phyloP scores from a whole-genome alignment of 2,113 vertebrate species.

The Labeo rohita region DNA sequence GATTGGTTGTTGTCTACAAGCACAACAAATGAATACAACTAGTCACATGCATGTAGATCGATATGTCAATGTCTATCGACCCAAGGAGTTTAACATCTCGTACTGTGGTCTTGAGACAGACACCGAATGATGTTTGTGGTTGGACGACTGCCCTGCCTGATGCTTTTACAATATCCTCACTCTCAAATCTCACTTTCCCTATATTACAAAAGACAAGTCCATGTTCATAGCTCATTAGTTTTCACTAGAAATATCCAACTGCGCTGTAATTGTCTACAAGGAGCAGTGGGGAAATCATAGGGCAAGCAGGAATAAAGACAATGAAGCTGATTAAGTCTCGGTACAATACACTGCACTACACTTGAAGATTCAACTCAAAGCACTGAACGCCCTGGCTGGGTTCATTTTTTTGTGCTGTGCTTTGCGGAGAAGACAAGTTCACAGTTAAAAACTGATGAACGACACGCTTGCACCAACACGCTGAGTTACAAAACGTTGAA shows the following conservation, averaged over 20 bases:
- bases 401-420: not conserved
- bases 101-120: not conserved
- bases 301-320: not conserved
- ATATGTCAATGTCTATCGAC: slow-evolving; percentile 38
- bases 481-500: slow-evolving; percentile 65
- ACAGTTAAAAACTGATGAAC: not conserved
- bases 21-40: not conserved
- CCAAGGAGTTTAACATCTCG: not conserved
- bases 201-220: slow-evolving; percentile 47
- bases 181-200: not conserved
- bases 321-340: not conserved
- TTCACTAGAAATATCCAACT: slow-evolving; percentile 60
- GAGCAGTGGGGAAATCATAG: slow-evolving; percentile 19
- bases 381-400: not conserved
- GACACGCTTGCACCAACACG: slow-evolving; percentile 59
- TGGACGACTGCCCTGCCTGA: not conserved
- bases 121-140: not conserved
- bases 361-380: not conserved
- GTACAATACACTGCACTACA: not conserved
- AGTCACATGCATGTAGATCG: not conserved
- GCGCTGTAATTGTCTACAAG: slow-evolving; percentile 56
- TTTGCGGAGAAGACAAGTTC: not conserved
- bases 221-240: slow-evolving; percentile 69
- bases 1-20: not conserved
- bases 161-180: not conserved